Percentiles rank a stretch among this genome's conserved stretches.
These are phyloP conservation scores for Brachyptera risi DNA, from an alignment of 2,888 invertebrate genomes.

Conservation along the genomic window DNA sequence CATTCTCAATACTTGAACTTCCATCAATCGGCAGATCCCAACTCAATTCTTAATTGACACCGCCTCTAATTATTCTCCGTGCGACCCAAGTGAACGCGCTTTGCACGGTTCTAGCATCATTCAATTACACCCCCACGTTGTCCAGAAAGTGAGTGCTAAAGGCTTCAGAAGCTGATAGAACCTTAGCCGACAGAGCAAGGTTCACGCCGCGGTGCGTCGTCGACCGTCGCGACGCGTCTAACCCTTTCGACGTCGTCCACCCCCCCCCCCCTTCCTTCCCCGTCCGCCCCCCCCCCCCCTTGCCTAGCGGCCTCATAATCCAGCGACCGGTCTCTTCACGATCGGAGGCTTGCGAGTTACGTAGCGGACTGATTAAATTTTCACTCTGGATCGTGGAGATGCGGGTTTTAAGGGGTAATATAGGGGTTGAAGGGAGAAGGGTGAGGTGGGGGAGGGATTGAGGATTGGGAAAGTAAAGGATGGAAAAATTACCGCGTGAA, in stretches of 20 bases:
- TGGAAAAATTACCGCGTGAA: too few species aligned
- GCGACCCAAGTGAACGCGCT: too few species aligned
- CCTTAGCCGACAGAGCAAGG: too few species aligned
- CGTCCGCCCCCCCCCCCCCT: neutral
- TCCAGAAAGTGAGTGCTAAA: too few species aligned
- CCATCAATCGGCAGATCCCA: too few species aligned
- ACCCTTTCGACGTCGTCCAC: constrained; percentile 2
- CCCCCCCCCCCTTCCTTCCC: neutral
- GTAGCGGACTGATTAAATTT: neutral
- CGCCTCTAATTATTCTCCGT: too few species aligned
- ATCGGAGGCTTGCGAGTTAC: constrained; percentile 3
- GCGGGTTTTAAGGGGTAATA: neutral
- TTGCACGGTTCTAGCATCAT: too few species aligned
- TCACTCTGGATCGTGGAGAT: neutral
- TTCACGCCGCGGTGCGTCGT: too few species aligned
- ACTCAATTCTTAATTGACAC: too few species aligned
- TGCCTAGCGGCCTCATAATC: neutral
- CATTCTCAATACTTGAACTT: too few species aligned
- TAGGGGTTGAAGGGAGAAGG: neutral
- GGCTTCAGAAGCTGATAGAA: too few species aligned
- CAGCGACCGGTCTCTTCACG: neutral
- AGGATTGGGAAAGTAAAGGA: neutral
- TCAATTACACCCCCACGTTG: too few species aligned
- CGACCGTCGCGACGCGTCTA: neutral
- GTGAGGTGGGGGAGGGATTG: neutral